Percentiles rank a stretch among this genome's conserved stretches.
Evolutionary conservation across 1,140 invertebrate genomes (phyloP).

Genomic region (Hesperophylax magnus): DNA sequence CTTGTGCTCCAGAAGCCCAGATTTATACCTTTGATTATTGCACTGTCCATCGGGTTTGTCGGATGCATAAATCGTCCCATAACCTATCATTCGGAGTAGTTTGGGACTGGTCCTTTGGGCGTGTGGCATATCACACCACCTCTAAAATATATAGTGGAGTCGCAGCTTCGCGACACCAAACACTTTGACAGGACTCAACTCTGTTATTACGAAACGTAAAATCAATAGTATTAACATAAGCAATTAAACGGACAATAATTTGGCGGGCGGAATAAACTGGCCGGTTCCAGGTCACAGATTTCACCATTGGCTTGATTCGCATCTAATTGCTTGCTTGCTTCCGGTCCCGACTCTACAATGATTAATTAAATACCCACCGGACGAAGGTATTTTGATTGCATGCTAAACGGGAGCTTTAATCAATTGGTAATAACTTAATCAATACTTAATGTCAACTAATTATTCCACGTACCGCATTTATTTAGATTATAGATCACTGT

Average conservation of each 20-base stretch:
- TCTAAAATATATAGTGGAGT: too few species aligned
- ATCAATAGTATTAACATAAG: background rate
- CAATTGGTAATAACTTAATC: too few species aligned
- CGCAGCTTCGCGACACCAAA: too few species aligned
- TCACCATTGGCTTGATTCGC: constrained; percentile 3
- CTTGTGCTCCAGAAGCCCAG: too few species aligned
- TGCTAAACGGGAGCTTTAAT: background rate
- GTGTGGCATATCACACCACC: too few species aligned
- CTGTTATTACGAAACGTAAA: background rate
- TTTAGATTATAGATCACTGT: background rate
- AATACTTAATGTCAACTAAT: background rate
- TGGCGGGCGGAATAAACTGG: background rate
- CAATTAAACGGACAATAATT: background rate
- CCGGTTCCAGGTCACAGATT: constrained; percentile 4
- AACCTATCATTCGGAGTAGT: too few species aligned
- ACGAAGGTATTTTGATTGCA: background rate
- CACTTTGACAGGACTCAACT: background rate
- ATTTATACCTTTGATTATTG: too few species aligned
- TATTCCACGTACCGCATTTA: background rate
- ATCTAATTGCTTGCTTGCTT: constrained; percentile 11
- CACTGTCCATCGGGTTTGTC: too few species aligned
- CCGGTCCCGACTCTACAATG: constrained; percentile 5
- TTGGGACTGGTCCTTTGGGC: too few species aligned
- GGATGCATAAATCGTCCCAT: too few species aligned
- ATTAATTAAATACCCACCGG: constrained; percentile 9